These are phyloP conservation scores for Rhinolophus ferrumequinum DNA, from an alignment of 2,113 vertebrate species.

Conservation along the genomic window DNA sequence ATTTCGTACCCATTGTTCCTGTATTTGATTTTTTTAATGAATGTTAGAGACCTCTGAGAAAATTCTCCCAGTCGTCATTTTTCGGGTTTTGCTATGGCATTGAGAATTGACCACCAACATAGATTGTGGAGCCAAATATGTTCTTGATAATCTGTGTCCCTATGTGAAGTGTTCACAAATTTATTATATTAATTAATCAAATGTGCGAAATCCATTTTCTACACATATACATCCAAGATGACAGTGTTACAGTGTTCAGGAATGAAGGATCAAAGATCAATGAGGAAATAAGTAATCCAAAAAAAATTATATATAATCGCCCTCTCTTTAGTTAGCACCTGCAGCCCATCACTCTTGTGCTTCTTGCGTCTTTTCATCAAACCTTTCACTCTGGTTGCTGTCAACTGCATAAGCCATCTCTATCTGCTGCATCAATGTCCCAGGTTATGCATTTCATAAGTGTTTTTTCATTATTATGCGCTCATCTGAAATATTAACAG, in stretches of 20 bases:
- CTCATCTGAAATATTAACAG: background rate
- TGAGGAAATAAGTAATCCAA: background rate
- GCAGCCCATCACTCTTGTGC: background rate
- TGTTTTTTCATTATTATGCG: background rate
- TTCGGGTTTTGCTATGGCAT: background rate
- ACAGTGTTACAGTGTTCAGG: background rate
- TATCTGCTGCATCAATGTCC: background rate
- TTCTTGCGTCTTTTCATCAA: background rate
- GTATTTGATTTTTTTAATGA: background rate
- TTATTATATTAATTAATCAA: slow-evolving; percentile 16
- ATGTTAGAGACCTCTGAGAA: background rate
- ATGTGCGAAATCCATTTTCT: slow-evolving; percentile 12
- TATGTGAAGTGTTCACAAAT: background rate
- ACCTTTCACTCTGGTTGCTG: background rate
- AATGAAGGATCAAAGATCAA: background rate
- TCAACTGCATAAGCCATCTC: background rate
- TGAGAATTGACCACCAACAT: background rate
- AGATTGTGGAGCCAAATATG: background rate
- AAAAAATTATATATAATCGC: background rate
- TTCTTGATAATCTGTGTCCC: background rate
- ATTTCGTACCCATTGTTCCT: background rate
- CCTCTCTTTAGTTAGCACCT: background rate
- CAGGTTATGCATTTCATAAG: background rate
- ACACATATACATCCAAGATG: background rate
- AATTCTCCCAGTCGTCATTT: background rate